Conservation (phyloP, 1,140 invertebrate genomes). For the Eriocheir sinensis region DNA sequence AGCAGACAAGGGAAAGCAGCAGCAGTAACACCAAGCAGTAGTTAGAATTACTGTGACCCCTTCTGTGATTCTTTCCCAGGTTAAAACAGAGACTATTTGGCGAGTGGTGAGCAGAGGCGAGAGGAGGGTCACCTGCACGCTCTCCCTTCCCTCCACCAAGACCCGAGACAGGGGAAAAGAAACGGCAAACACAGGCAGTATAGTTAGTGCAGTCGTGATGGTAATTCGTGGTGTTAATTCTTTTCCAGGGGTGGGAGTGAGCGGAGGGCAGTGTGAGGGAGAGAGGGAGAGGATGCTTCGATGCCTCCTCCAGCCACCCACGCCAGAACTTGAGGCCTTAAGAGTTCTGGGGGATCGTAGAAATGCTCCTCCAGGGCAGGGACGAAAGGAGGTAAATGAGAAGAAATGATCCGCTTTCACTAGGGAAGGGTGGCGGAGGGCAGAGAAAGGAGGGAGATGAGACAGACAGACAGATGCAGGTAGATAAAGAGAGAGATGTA, state of each 20-base stretch:
- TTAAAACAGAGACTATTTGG: background rate
- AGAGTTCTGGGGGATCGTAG: constrained; percentile 11
- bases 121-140: background rate
- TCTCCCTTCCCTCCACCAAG: background rate
- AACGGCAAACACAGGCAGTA: too few species aligned
- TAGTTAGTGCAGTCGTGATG: too few species aligned
- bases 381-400: background rate
- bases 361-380: background rate
- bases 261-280: too few species aligned
- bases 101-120: too few species aligned
- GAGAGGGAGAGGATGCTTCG: too few species aligned
- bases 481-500: background rate
- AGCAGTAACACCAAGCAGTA: too few species aligned
- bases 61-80: background rate
- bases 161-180: too few species aligned
- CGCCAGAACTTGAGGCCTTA: background rate
- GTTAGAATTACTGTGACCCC: background rate
- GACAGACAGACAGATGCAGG: background rate
- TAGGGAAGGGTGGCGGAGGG: background rate
- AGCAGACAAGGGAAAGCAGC: too few species aligned
- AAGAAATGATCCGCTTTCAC: constrained; percentile 13
- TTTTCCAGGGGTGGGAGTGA: too few species aligned
- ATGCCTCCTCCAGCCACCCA: background rate
- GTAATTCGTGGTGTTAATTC: too few species aligned
- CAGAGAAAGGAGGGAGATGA: background rate